Conservation (phyloP, 1,140 invertebrate species). For the Goniozus legneri region DNA sequence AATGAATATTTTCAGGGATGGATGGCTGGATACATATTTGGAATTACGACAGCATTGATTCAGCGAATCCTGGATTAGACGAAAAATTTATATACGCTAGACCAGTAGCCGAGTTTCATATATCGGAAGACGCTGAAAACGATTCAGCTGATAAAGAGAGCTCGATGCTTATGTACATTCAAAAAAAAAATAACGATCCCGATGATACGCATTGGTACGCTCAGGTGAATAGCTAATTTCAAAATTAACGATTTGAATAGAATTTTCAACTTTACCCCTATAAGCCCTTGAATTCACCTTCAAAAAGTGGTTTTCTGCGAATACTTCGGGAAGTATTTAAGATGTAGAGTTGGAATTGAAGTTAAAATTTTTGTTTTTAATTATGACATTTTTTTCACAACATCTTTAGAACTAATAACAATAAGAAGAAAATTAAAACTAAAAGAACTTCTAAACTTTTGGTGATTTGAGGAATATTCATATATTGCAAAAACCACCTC, state of each 20-base stretch:
- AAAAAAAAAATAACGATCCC: conserved; percentile 52
- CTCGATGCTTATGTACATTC: conserved; percentile 56
- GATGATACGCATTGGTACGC: conserved; percentile 64
- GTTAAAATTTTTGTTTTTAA: no score
- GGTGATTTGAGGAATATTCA: no score
- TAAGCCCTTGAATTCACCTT: no score
- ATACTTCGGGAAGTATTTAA: no score
- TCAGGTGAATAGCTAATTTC: conserved; percentile 58
- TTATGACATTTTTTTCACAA: no score
- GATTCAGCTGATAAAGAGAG: conserved; percentile 20
- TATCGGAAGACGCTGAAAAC: conserved; percentile 48
- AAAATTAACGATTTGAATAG: neutral
- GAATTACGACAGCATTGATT: conserved; percentile 84
- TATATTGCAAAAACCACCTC: no score
- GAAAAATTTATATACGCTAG: conserved; percentile 77
- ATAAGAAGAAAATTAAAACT: no score
- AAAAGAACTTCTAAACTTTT: no score
- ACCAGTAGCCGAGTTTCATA: conserved; percentile 73
- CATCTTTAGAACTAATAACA: no score
- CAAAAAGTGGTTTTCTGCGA: no score
- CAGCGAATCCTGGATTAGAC: conserved; percentile 74
- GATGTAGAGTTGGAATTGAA: no score
- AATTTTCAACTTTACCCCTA: no score
- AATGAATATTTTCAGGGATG: conserved; percentile 57
- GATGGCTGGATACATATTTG: conserved; percentile 83